These are phyloP conservation scores for Podarcis lilfordi DNA, from an alignment of 2,797 vertebrate genomes.

Conservation along the genomic window DNA sequence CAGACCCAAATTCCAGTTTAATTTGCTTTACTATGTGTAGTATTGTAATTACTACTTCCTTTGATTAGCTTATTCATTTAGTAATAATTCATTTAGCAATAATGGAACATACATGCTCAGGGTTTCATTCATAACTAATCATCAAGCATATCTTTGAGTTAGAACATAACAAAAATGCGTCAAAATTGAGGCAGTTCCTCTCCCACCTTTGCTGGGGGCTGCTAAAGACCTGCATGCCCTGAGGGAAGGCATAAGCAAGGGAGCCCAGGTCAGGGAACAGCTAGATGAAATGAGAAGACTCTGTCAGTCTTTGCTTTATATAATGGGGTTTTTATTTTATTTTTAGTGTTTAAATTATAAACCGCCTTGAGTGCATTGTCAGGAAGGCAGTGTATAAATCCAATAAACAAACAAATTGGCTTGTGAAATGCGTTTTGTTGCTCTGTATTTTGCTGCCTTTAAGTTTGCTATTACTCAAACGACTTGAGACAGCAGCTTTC, in stretches of 20 bases:
- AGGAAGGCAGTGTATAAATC: too few species aligned
- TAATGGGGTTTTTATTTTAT: neutral
- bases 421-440: neutral
- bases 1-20: neutral
- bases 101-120: neutral
- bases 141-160: neutral
- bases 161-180: neutral
- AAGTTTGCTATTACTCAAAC: neutral
- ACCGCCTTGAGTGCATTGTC: too few species aligned
- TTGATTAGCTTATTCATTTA: slow-evolving; percentile 17
- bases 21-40: neutral
- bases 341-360: too few species aligned
- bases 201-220: too few species aligned
- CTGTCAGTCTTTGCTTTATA: too few species aligned
- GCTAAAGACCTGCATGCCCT: too few species aligned
- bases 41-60: neutral
- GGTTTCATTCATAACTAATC: neutral
- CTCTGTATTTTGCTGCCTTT: neutral
- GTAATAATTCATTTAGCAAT: neutral
- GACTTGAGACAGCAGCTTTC: neutral
- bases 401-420: too few species aligned
- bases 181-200: neutral
- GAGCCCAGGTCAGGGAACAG: too few species aligned
- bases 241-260: too few species aligned
- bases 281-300: too few species aligned